phyloP scores from a whole-genome alignment of 2,797 vertebrate genomes.

The Crax fasciolata region DNA sequence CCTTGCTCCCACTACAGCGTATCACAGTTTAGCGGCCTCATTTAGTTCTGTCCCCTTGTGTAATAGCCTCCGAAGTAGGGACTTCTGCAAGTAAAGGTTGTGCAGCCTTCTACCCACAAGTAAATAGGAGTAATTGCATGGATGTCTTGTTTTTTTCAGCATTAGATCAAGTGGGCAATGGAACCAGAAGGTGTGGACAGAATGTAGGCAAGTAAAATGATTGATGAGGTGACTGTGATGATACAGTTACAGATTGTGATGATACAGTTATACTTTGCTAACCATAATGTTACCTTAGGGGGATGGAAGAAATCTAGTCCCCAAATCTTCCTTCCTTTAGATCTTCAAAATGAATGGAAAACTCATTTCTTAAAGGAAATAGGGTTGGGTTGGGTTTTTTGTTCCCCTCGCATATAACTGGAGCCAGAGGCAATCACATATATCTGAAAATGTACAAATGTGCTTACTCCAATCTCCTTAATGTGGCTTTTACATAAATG shows the following conservation, averaged over 20 bases:
- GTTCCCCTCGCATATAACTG: background rate
- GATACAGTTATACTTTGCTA: background rate
- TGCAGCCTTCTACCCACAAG: background rate
- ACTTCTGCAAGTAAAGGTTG: background rate
- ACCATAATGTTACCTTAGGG: background rate
- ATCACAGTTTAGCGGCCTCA: rapidly evolving
- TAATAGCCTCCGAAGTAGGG: background rate
- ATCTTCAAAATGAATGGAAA: background rate
- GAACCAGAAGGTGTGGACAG: background rate
- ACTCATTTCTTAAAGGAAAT: background rate
- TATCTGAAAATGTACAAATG: background rate
- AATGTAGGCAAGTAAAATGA: background rate
- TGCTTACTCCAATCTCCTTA: background rate
- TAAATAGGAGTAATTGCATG: background rate
- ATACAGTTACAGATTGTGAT: background rate
- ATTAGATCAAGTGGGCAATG: background rate
- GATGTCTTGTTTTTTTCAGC: background rate
- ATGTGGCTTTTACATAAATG: background rate
- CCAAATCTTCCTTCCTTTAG: background rate
- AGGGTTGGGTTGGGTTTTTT: background rate
- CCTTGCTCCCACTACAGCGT: rapidly evolving
- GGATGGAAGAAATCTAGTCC: background rate
- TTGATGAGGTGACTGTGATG: background rate
- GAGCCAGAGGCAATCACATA: background rate
- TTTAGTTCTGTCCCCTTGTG: rapidly evolving